These are phyloP conservation scores for Colletes latitarsis DNA, from an alignment of 1,140 invertebrate species.

Conservation along the genomic window DNA sequence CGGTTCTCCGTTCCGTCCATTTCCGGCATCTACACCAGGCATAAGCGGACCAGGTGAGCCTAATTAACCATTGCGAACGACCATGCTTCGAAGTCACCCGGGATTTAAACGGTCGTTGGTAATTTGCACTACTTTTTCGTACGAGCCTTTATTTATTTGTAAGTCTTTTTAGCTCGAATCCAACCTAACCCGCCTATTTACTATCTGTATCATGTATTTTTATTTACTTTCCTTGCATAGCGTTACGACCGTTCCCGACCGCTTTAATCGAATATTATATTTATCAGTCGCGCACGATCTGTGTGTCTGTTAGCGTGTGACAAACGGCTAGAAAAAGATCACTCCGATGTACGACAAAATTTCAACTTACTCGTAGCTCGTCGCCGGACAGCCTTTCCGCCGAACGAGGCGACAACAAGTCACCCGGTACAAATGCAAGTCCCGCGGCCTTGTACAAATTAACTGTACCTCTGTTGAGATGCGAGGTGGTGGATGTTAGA, in stretches of 20 bases:
- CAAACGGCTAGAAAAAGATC: neutral
- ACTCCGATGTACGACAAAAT: neutral
- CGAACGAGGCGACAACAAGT: constrained; percentile 87
- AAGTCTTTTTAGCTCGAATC: constrained; percentile 45
- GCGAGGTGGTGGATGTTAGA: constrained; percentile 95
- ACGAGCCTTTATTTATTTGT: constrained; percentile 25
- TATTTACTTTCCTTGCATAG: constrained; percentile 45
- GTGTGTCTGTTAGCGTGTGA: constrained; percentile 10
- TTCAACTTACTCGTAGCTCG: constrained; percentile 82
- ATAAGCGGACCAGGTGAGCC: constrained; percentile 83
- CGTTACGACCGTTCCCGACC: constrained; percentile 66
- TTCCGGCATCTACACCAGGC: constrained; percentile 83
- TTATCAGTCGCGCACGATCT: constrained; percentile 23
- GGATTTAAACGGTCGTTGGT: constrained; percentile 69
- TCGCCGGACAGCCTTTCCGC: constrained; percentile 92
- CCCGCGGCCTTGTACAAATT: constrained; percentile 95
- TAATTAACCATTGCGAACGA: constrained; percentile 66
- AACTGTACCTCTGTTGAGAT: constrained; percentile 92
- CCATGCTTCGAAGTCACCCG: constrained; percentile 63
- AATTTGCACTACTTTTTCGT: constrained; percentile 57
- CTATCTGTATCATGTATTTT: constrained; percentile 31
- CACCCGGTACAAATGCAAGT: constrained; percentile 84
- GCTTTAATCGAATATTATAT: constrained; percentile 48
- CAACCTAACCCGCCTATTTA: constrained; percentile 42
- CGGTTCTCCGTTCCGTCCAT: constrained; percentile 81